Evolutionary conservation across 2,797 vertebrate species (phyloP).

Genomic region (Liparis tanakae): DNA sequence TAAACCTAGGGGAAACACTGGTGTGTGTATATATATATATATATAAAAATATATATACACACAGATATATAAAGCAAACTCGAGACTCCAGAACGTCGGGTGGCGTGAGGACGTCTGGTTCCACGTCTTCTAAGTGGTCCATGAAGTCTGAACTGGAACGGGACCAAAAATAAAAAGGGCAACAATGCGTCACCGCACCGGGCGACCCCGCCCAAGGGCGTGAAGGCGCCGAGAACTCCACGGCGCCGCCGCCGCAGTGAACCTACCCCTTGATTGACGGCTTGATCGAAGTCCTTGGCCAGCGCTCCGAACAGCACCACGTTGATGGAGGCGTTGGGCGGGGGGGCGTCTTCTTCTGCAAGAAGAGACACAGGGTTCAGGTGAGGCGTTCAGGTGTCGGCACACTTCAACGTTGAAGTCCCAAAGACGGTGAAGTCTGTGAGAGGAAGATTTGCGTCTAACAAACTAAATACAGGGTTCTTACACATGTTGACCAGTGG

Average conservation of each 20-base stretch:
- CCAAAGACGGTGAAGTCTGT: not conserved
- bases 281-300: constrained; percentile 75
- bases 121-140: not conserved
- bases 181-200: not conserved
- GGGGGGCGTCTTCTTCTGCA: constrained; percentile 68
- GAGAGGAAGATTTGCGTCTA: no score
- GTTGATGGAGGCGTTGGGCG: constrained; percentile 61
- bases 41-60: no score
- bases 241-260: not conserved
- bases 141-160: not conserved
- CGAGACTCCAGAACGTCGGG: not conserved
- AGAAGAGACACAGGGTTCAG: constrained; percentile 8
- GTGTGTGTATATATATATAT: no score
- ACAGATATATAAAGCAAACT: no score
- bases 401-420: not conserved
- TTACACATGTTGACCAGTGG: no score
- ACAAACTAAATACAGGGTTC: no score
- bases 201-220: not conserved
- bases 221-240: not conserved
- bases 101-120: not conserved
- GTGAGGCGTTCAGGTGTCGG: not conserved
- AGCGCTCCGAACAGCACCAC: constrained; percentile 72
- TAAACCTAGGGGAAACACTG: no score
- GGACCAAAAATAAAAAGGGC: not conserved
- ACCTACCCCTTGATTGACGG: constrained; percentile 76